Conservation (phyloP, 2,113 vertebrate species). For the Azemiops feae region DNA sequence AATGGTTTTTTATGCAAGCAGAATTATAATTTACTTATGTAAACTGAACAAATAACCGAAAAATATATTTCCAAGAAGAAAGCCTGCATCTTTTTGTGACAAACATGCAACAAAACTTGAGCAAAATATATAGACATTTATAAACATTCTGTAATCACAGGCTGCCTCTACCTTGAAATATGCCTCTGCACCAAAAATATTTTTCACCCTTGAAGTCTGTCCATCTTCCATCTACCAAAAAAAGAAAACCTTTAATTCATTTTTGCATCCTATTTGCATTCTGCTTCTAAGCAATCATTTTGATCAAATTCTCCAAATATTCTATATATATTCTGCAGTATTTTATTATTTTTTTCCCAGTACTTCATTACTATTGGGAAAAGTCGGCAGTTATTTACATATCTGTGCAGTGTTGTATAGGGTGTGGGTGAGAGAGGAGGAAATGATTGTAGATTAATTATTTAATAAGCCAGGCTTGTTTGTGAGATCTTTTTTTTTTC, state of each 20-base stretch:
- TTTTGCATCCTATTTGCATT: conserved; percentile 15
- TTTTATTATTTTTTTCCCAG: neutral
- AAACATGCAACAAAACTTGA: neutral
- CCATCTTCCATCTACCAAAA: neutral
- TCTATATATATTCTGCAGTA: neutral
- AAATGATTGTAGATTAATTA: conserved; percentile 21
- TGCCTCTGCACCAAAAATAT: neutral
- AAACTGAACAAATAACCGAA: neutral
- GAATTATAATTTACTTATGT: neutral
- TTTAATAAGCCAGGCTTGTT: conserved; percentile 1
- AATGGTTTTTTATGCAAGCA: neutral
- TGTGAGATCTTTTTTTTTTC: neutral
- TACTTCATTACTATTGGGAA: conserved; percentile 10
- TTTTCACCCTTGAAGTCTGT: neutral
- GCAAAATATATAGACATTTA: neutral
- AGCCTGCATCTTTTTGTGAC: neutral
- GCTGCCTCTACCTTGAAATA: neutral
- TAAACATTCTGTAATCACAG: neutral
- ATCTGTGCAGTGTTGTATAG: neutral
- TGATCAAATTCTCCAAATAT: conserved; percentile 5
- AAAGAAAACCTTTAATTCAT: neutral
- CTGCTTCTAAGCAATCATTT: conserved; percentile 1
- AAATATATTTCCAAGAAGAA: neutral
- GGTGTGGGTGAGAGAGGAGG: neutral
- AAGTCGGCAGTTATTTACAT: conserved; percentile 14